Percentiles rank a stretch among this genome's conserved stretches.
phyloP scores from a whole-genome alignment of 2,797 vertebrate genomes.

The Macropodus opercularis region DNA sequence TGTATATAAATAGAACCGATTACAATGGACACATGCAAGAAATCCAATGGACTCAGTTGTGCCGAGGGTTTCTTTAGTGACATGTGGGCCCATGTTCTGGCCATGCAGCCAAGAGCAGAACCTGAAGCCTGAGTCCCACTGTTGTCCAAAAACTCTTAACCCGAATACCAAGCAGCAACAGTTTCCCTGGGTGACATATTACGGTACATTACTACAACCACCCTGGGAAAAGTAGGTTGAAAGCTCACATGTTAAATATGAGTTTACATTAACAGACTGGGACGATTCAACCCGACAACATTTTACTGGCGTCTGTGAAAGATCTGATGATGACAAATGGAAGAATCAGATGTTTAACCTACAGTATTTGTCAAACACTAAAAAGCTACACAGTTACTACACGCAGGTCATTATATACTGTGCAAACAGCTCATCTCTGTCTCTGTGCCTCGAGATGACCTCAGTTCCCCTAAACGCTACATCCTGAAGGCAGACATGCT shows the following conservation, averaged over 20 bases:
- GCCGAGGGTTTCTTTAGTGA: too few relatives aligned
- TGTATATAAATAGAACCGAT: too few relatives aligned
- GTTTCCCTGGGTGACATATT: not conserved
- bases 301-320: not conserved
- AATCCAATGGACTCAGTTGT: too few relatives aligned
- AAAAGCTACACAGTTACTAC: not conserved
- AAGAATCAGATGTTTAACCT: too few relatives aligned
- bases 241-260: too few relatives aligned
- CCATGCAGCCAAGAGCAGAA: too few relatives aligned
- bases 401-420: not conserved
- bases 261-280: not conserved
- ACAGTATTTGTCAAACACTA: not conserved
- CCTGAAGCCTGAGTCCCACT: not conserved
- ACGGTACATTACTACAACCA: not conserved
- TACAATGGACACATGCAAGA: too few relatives aligned
- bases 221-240: not conserved
- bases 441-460: not conserved
- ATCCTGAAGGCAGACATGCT: constrained; percentile 2
- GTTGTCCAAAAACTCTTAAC: not conserved
- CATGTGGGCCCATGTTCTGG: too few relatives aligned
- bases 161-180: not conserved
- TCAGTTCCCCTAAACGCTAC: not conserved
- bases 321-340: too few relatives aligned
- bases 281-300: not conserved
- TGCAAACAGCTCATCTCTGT: constrained; percentile 8